These are phyloP conservation scores for Epicampocera succincta DNA, from an alignment of 2,888 invertebrate species.

Conservation along the genomic window DNA sequence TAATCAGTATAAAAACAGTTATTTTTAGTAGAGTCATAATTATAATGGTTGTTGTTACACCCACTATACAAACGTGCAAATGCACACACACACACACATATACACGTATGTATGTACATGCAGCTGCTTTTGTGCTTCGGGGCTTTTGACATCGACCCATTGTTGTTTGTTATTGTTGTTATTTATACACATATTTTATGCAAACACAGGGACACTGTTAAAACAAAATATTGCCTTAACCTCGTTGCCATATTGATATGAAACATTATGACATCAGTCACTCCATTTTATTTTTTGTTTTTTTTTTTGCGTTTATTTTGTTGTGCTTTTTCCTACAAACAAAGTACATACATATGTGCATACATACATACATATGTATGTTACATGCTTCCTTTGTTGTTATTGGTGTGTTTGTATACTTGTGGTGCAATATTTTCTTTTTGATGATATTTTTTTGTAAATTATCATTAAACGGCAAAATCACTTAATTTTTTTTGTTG, in stretches of 20 bases:
- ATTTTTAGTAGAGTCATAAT: constrained; percentile 23
- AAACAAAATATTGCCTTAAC: constrained; percentile 63
- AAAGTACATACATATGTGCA: too few species aligned
- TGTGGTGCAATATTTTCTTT: constrained; percentile 15
- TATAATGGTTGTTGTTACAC: constrained; percentile 40
- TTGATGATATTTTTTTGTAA: constrained; percentile 22
- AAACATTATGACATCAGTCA: constrained; percentile 66
- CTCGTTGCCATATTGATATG: constrained; percentile 68
- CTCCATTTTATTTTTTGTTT: constrained; percentile 54
- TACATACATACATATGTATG: too few species aligned
- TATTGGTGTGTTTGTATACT: not conserved
- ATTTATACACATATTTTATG: constrained; percentile 5
- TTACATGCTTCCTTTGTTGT: not conserved
- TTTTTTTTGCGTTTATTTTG: constrained; percentile 3
- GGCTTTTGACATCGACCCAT: constrained; percentile 69
- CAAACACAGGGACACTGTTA: constrained; percentile 34
- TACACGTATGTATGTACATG: not conserved
- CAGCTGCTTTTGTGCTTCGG: constrained; percentile 21
- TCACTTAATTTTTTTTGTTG: constrained; percentile 3
- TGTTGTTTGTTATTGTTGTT: constrained; percentile 56
- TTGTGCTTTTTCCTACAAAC: not conserved
- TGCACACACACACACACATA: not conserved
- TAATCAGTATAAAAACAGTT: constrained; percentile 38
- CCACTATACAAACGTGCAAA: constrained; percentile 16
- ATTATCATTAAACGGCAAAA: not conserved